Evolutionary conservation across 2,888 invertebrate genomes (phyloP).

Genomic region (Ophion obscuratus): DNA sequence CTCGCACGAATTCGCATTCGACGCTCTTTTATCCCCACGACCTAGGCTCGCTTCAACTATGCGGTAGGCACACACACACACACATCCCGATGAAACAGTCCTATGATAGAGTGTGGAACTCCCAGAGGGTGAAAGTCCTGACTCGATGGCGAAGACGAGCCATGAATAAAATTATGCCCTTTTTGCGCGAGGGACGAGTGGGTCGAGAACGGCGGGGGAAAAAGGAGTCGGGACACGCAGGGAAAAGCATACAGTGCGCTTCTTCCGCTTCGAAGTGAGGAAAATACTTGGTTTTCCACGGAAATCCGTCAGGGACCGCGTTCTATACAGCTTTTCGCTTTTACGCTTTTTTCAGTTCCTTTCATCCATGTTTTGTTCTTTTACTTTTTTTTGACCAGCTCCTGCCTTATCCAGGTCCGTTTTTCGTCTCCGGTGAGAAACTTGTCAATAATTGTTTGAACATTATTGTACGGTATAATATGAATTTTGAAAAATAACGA

Average conservation of each 20-base stretch:
- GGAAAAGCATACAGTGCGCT: slow-evolving; percentile 27
- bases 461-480: background rate
- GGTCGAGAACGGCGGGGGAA: background rate
- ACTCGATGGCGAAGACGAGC: slow-evolving; percentile 34
- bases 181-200: slow-evolving; percentile 2
- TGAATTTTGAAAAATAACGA: no score
- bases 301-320: slow-evolving; percentile 41
- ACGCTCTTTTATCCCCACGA: slow-evolving; percentile 27
- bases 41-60: slow-evolving; percentile 1
- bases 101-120: background rate
- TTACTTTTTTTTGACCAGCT: background rate
- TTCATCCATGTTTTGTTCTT: background rate
- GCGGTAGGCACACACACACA: background rate
- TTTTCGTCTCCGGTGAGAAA: background rate
- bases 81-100: background rate
- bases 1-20: slow-evolving; percentile 27
- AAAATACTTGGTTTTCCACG: slow-evolving; percentile 45
- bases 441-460: background rate
- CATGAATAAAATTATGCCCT: slow-evolving; percentile 63
- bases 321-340: slow-evolving; percentile 6
- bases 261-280: slow-evolving; percentile 21
- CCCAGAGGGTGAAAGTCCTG: slow-evolving; percentile 43
- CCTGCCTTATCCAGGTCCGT: background rate
- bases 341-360: slow-evolving; percentile 10
- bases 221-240: slow-evolving; percentile 29